Base-by-base conservation (phyloP, 2,888 invertebrate genomes). In the Epicampocera succincta region DNA sequence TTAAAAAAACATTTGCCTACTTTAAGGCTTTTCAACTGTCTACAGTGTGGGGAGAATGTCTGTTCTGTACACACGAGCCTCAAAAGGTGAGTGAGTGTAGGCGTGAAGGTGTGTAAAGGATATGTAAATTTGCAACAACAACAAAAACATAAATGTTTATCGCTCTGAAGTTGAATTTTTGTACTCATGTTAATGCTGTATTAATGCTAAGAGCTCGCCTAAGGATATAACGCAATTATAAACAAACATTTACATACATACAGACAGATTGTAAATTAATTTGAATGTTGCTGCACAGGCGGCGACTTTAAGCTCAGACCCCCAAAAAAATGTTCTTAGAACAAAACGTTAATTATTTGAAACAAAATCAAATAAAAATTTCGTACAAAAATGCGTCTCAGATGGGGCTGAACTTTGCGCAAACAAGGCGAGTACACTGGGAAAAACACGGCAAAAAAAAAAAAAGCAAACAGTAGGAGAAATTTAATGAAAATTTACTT, bases 21-120 rank as follows among this genome's bases (percentile, higher is more conserved):
- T 82, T 78, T 78, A 71, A 82, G 82, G 74, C 63, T 69, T 65
- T 74, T 82, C 65, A 74, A 78, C 74, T 52, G 58, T 50, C 15
- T 65, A 29, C 42, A 25, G 4, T 17, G 48, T 56, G 29, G n/a
- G 1, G 21, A n/a, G 63, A 29, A 33, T 65, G 17, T 54, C 3
- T 71, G 52, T 44, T 42, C 6, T 38, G 46, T 21, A 38, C 38
- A 74, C n/a, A 42, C 44, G n/a, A 44, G 13, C 29, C 9, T 52
- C 13, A 19, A 33, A 48, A 15, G n/a, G 44, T 61, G 42, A 3
- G 40, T 25, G 11, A n/a, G 13, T 75, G 29, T 19, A 44, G 50
- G 33, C 48, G 46, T 52, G 13, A 50, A 46, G 65, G 65, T 74
- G 65, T 74, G 56, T 29, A 48, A 48, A 58, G 19, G 19, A 56